Conservation (phyloP, 2,113 vertebrate genomes). For the Hiodon tergisus region DNA sequence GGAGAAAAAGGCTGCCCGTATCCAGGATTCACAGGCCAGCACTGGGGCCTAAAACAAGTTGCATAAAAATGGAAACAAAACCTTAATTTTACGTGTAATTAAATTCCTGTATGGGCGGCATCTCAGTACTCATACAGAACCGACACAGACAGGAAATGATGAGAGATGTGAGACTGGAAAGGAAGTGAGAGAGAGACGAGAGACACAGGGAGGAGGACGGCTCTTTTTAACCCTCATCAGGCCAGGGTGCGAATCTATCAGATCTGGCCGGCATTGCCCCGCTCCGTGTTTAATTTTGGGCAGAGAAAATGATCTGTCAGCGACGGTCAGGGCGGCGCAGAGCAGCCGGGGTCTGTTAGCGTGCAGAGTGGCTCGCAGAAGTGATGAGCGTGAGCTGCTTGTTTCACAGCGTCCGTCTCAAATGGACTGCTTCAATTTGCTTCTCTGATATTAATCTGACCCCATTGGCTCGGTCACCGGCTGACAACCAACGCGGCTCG, state of each 20-base stretch:
- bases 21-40: constrained; percentile 25
- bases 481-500: not conserved
- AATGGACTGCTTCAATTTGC: constrained; percentile 18
- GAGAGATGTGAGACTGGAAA: not conserved
- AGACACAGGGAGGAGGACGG: not conserved
- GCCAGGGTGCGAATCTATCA: not conserved
- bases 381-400: constrained; percentile 22
- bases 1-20: no score
- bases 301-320: not conserved
- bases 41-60: constrained; percentile 29
- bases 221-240: constrained; percentile 9
- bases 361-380: constrained; percentile 9
- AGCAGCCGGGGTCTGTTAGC: constrained; percentile 9
- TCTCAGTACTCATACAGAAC: constrained; percentile 2
- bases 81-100: constrained; percentile 36
- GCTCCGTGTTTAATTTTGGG: constrained; percentile 4
- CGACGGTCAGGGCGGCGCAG: not conserved
- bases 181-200: not conserved
- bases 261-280: not conserved
- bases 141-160: not conserved
- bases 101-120: constrained; percentile 32
- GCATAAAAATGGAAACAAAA: constrained; percentile 37
- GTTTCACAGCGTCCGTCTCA: constrained; percentile 1
- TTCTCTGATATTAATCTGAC: constrained; percentile 17
- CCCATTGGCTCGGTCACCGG: no score